Percentiles rank a stretch among this genome's conserved stretches.
These are phyloP conservation scores for Terebella lapidaria DNA, from an alignment of 2,888 invertebrate species.

Conservation along the genomic window DNA sequence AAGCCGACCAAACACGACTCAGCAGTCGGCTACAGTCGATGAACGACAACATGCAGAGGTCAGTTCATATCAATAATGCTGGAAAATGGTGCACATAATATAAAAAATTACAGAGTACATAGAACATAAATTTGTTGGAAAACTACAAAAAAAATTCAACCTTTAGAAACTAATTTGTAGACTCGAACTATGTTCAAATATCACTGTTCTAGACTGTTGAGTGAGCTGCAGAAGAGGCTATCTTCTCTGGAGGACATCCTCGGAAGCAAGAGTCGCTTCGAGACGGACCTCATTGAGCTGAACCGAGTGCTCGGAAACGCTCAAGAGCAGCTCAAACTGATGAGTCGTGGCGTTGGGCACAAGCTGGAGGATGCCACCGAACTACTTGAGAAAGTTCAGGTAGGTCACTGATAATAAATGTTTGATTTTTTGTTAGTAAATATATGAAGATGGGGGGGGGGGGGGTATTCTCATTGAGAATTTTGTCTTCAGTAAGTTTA, in stretches of 20 bases:
- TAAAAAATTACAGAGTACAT: too few relatives aligned
- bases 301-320: slow-evolving; percentile 74
- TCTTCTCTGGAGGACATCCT: slow-evolving; percentile 67
- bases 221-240: neutral
- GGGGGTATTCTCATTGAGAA: too few relatives aligned
- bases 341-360: slow-evolving; percentile 81
- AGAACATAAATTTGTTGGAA: too few relatives aligned
- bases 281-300: slow-evolving; percentile 73
- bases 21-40: neutral
- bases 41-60: neutral
- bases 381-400: slow-evolving; percentile 57
- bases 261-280: slow-evolving; percentile 75
- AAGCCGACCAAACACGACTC: neutral
- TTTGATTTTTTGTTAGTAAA: neutral
- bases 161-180: too few relatives aligned
- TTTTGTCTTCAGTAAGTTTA: too few relatives aligned
- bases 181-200: too few relatives aligned
- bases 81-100: too few relatives aligned
- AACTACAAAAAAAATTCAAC: too few relatives aligned
- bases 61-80: too few relatives aligned
- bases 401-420: slow-evolving; percentile 9
- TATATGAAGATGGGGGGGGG: too few relatives aligned
- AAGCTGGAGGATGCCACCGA: slow-evolving; percentile 83
- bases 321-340: slow-evolving; percentile 75
- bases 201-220: too few relatives aligned